Evolutionary conservation across 2,797 vertebrate species (phyloP).

Genomic region (Diplodus sargus): DNA sequence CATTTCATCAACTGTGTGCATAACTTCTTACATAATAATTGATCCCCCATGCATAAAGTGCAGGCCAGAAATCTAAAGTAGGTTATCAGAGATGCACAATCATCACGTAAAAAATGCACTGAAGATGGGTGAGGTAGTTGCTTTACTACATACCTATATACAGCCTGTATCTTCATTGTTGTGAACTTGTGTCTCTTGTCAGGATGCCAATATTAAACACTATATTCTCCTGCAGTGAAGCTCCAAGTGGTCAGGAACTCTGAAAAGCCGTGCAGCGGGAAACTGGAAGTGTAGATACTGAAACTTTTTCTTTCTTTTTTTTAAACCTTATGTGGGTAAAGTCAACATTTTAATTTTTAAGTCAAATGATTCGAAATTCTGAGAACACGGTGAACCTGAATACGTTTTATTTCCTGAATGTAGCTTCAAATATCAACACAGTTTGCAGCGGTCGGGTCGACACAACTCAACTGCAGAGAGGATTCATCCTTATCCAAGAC

Average conservation of each 20-base stretch:
- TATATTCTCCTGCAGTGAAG: slow-evolving; percentile 13
- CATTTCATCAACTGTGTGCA: slow-evolving; percentile 47
- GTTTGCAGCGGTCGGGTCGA: slow-evolving; percentile 18
- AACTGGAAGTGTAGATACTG: slow-evolving; percentile 4
- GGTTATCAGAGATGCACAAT: slow-evolving; percentile 14
- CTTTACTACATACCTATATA: slow-evolving; percentile 17
- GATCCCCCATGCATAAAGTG: slow-evolving; percentile 6
- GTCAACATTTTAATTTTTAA: slow-evolving; percentile 38
- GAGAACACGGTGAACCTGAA: slow-evolving; percentile 31
- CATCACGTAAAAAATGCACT: slow-evolving; percentile 29
- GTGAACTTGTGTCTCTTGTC: slow-evolving; percentile 15
- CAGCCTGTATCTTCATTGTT: slow-evolving; percentile 10
- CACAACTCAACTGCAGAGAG: slow-evolving; percentile 11
- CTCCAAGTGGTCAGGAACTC: slow-evolving; percentile 3
- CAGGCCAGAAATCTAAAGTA: slow-evolving; percentile 17
- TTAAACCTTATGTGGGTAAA: slow-evolving; percentile 14
- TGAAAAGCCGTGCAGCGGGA: slow-evolving; percentile 29
- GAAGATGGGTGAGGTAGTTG: slow-evolving; percentile 22
- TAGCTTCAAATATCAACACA: slow-evolving; percentile 53
- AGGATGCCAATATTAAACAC: slow-evolving; percentile 28
- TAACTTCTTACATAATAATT: slow-evolving; percentile 50
- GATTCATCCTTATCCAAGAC: slow-evolving; percentile 50
- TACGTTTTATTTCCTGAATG: slow-evolving; percentile 47
- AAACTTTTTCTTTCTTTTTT: not conserved
- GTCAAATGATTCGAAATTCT: slow-evolving; percentile 2